Percentiles rank a stretch among this genome's conserved stretches.
Evolutionary conservation across 2,113 vertebrate genomes (phyloP).

Genomic region (Oceanites oceanicus): DNA sequence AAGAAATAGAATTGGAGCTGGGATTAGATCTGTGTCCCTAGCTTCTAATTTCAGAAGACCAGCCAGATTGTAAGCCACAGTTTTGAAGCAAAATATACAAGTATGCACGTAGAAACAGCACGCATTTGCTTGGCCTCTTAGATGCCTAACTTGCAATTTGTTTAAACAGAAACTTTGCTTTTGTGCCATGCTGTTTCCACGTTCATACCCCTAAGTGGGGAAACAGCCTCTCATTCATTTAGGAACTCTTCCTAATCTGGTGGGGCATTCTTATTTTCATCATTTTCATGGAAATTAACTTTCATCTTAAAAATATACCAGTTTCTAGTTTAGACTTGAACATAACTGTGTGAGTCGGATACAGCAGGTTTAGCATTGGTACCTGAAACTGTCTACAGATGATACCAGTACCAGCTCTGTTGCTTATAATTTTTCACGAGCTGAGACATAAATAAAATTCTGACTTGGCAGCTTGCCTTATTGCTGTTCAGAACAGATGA

Average conservation of each 20-base stretch:
- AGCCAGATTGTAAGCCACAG: background rate
- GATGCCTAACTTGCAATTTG: background rate
- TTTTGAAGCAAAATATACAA: background rate
- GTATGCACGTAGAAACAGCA: background rate
- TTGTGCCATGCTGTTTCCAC: background rate
- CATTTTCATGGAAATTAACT: background rate
- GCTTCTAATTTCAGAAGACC: slow-evolving; percentile 41
- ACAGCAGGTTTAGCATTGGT: background rate
- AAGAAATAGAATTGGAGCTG: slow-evolving; percentile 24
- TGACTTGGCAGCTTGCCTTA: background rate
- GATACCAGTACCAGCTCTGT: background rate
- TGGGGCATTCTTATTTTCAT: background rate
- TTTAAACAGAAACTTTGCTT: background rate
- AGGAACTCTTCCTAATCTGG: background rate
- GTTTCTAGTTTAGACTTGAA: background rate
- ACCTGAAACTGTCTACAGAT: background rate
- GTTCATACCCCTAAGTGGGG: background rate
- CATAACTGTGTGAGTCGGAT: accelerated
- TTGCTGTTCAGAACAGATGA: background rate
- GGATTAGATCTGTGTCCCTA: slow-evolving; percentile 50
- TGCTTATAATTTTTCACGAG: background rate
- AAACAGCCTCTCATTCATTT: background rate
- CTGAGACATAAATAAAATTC: background rate
- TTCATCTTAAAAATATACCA: background rate
- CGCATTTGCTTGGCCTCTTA: background rate